Evolutionary conservation across 92 coral and sea anemone species (phyloP), one percentile per base, ranked within the genome.

Genomic region (Epizoanthus fatuus): DNA sequence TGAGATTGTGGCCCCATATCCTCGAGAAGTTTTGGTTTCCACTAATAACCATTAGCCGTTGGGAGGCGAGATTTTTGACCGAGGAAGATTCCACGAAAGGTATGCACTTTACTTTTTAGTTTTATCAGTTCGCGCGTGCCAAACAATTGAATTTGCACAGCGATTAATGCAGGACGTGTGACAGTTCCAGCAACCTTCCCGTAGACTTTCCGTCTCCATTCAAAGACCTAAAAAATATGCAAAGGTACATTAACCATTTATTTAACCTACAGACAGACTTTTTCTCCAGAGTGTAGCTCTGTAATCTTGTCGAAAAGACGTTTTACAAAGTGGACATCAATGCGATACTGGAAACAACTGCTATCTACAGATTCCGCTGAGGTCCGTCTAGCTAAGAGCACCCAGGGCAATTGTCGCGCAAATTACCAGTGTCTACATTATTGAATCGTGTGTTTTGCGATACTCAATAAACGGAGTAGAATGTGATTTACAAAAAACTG

Each of bases 21-120:
- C 35, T 37, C 29, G 39, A 39, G 39, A 54, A 69, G 45, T 39
- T 77, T 77, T 6, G 58, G 56, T 62, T 77, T 77, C 57, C 82
- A 56, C 70, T 60, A 60, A 62, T 60, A 62, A 20, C 38, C 42
- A 47, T 60, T 56, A 45, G 71, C 38, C 64, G 39, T 63, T 59
- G 7, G 57, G 57, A 45, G 69, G 39, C 82, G 82, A 77, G 68
- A 77, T 10, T 39, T 77, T 60, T 60, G n/a, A 44, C 82, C 57
- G 82, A 42, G 82, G 70, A 20, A 58, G 22, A 42, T 49, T 40
- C 69, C 29, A 16, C 47, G 7, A 77, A 59, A 77, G 81, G 82
- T 77, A 77, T 17, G 82, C 7, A 55, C 53, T 60, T 39, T 4
- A 52, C 22, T 16, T 35, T 75, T 56, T 12, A 56, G 22, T 9